These are phyloP conservation scores for Etheostoma spectabile DNA, from an alignment of 2,113 vertebrate species.

Conservation along the genomic window DNA sequence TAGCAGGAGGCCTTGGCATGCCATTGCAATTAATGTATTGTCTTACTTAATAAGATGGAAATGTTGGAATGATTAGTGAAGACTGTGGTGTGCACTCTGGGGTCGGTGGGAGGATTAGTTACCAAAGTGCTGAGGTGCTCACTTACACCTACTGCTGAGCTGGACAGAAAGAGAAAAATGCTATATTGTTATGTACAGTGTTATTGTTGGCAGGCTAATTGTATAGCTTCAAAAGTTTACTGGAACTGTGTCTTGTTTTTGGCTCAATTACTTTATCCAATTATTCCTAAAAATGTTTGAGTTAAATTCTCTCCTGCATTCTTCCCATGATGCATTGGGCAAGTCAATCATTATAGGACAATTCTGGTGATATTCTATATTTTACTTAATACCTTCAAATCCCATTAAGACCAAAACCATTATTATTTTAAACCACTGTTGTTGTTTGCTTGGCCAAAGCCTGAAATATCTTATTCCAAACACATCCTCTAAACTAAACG, in stretches of 20 bases:
- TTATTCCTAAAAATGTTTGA: constrained; percentile 8
- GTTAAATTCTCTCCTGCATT: not conserved
- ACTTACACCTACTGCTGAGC: constrained; percentile 59
- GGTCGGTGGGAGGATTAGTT: constrained; percentile 60
- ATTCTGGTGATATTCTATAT: not conserved
- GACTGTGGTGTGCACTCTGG: constrained; percentile 55
- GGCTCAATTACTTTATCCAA: not conserved
- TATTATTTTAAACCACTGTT: too few species aligned
- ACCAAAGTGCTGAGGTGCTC: constrained; percentile 53
- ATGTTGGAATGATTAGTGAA: constrained; percentile 74
- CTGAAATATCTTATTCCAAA: too few species aligned
- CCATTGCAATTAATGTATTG: constrained; percentile 78
- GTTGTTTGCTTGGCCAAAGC: too few species aligned
- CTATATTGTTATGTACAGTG: constrained; percentile 6
- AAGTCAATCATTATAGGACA: not conserved
- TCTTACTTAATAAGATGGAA: constrained; percentile 80
- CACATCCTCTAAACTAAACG: too few species aligned
- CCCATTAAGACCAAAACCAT: too few species aligned
- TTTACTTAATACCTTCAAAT: not conserved
- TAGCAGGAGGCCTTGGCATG: constrained; percentile 63
- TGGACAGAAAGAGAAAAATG: constrained; percentile 6
- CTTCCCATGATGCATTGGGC: not conserved
- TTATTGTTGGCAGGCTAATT: constrained; percentile 31
- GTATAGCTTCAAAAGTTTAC: constrained; percentile 29
- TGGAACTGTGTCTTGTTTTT: constrained; percentile 11